A percentile compares a stretch with the other conserved stretches of the same genome.
These are phyloP conservation scores for Bombylius major DNA, from an alignment of 2,888 invertebrate genomes.

Conservation along the genomic window DNA sequence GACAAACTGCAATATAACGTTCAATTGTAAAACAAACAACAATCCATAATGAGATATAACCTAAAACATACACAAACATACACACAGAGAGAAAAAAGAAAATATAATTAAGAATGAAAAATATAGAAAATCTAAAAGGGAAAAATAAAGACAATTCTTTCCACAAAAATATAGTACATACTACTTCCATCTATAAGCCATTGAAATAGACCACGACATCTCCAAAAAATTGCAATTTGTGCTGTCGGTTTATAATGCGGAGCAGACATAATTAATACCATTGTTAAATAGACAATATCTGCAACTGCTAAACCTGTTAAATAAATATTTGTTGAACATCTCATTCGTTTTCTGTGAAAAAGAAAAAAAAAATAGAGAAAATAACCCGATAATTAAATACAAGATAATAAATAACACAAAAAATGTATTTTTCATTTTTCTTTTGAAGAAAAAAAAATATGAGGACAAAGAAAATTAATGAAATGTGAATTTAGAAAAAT, in stretches of 20 bases:
- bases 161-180: too few relatives aligned
- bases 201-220: conserved; percentile 44
- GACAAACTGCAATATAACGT: conserved; percentile 61
- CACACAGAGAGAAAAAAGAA: too few relatives aligned
- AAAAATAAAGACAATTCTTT: too few relatives aligned
- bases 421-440: not conserved
- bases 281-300: conserved; percentile 55
- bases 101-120: too few relatives aligned
- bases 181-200: conserved; percentile 56
- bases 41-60: conserved; percentile 59
- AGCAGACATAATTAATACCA: conserved; percentile 49
- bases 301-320: conserved; percentile 58
- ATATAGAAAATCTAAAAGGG: too few relatives aligned
- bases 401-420: not conserved
- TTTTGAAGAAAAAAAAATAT: too few relatives aligned
- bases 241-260: conserved; percentile 44
- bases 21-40: conserved; percentile 65
- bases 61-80: conserved; percentile 23
- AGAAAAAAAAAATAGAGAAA: too few relatives aligned
- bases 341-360: conserved; percentile 47
- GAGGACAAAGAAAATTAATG: too few relatives aligned
- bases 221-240: conserved; percentile 41
- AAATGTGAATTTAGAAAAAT: too few relatives aligned
- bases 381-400: not conserved
- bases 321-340: conserved; percentile 62